Percentiles rank a stretch among this genome's conserved stretches.
Conservation (phyloP, 2,113 vertebrate genomes). For the Micronisus gabar region DNA sequence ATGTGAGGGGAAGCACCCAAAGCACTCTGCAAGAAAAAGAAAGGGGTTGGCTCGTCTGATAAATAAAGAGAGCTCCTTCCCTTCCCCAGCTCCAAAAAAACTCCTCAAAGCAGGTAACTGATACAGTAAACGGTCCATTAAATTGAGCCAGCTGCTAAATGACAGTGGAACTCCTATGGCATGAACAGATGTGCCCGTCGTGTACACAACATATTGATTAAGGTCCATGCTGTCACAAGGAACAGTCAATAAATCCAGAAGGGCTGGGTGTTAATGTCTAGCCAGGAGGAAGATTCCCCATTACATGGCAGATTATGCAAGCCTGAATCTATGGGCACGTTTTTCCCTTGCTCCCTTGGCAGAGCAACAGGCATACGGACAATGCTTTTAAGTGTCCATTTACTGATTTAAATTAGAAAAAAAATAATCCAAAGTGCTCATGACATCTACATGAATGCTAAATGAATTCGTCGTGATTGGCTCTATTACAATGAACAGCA, state of each 20-base stretch:
- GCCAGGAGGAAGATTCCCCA: background rate
- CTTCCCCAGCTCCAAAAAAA: background rate
- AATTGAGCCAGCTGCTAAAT: background rate
- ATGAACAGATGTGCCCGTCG: background rate
- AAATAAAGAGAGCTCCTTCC: background rate
- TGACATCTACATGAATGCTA: conserved; percentile 60
- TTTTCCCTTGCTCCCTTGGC: conserved; percentile 2
- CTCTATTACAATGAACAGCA: conserved; percentile 50
- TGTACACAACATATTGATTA: conserved; percentile 33
- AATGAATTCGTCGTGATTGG: conserved; percentile 56
- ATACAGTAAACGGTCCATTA: background rate
- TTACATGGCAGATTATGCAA: background rate
- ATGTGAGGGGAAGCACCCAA: background rate
- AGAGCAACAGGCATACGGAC: background rate
- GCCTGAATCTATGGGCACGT: background rate
- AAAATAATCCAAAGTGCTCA: conserved; percentile 22
- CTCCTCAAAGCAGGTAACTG: background rate
- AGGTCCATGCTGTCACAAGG: conserved; percentile 26
- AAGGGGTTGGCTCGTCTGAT: background rate
- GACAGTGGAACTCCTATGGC: background rate
- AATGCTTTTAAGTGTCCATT: conserved; percentile 59
- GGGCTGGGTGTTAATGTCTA: conserved; percentile 41
- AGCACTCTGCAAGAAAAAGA: background rate
- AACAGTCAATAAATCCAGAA: conserved; percentile 18
- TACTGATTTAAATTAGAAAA: conserved; percentile 57